Percentiles rank a stretch among this genome's conserved stretches.
Evolutionary conservation across 2,113 vertebrate species (phyloP).

Genomic region (Sebastes fasciatus): DNA sequence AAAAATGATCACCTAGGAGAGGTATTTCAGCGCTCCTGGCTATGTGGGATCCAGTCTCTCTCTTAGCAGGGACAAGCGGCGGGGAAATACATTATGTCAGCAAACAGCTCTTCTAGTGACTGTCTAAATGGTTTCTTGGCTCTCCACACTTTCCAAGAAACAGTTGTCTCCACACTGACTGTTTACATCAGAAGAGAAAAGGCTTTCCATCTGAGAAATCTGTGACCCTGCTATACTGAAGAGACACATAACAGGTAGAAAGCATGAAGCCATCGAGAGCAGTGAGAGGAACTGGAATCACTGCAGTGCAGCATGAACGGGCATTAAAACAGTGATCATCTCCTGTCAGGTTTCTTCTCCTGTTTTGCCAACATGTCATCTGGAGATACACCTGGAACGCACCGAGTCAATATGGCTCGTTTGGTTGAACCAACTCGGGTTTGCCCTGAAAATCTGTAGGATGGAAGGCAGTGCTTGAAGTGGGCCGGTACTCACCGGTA

Average conservation of each 20-base stretch:
- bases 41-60: conserved; percentile 6
- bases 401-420: neutral
- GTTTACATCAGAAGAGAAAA: conserved; percentile 33
- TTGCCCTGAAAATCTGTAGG: neutral
- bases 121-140: conserved; percentile 22
- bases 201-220: conserved; percentile 36
- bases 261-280: neutral
- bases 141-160: conserved; percentile 10
- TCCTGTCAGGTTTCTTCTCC: conserved; percentile 4
- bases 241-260: conserved; percentile 38
- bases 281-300: conserved; percentile 1
- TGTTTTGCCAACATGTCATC: conserved; percentile 9
- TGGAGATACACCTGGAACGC: neutral
- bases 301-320: conserved; percentile 10
- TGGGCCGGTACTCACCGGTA: too few species aligned
- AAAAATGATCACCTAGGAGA: conserved; percentile 4
- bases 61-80: conserved; percentile 11
- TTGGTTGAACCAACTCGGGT: conserved; percentile 4
- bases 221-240: conserved; percentile 43
- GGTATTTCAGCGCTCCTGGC: neutral
- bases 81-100: conserved; percentile 41
- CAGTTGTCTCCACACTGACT: conserved; percentile 29
- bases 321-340: conserved; percentile 32
- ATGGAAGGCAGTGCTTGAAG: neutral
- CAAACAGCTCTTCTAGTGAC: conserved; percentile 28